Evolutionary conservation across 1,140 invertebrate genomes (phyloP).

Genomic region (Hylaeus anthracinus): DNA sequence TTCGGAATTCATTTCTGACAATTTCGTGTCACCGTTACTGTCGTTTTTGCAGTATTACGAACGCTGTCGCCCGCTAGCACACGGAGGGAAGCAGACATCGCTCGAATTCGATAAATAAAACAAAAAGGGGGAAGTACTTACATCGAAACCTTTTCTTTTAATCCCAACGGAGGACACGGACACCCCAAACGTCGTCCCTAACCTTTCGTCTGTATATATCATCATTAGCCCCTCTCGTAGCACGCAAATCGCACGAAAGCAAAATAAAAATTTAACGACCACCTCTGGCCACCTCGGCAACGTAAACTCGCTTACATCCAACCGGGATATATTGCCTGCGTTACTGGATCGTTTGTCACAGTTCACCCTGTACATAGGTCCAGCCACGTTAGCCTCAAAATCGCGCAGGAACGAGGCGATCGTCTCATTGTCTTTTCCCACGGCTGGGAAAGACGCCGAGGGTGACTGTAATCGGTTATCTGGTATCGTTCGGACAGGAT

Average conservation of each 20-base stretch:
- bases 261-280: constrained; percentile 64
- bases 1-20: not conserved
- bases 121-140: not conserved
- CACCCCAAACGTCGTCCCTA: constrained; percentile 7
- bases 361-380: constrained; percentile 38
- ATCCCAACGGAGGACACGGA: constrained; percentile 15
- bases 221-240: constrained; percentile 37
- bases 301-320: constrained; percentile 54
- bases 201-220: constrained; percentile 51
- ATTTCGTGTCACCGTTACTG: no score
- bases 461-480: constrained; percentile 6
- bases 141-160: constrained; percentile 1
- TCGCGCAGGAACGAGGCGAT: constrained; percentile 29
- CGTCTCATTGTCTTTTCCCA: constrained; percentile 20
- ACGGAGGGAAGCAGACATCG: not conserved
- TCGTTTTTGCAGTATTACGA: no score
- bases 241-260: constrained; percentile 64
- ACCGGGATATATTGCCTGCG: constrained; percentile 46
- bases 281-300: constrained; percentile 44
- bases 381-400: constrained; percentile 10
- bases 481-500: not conserved
- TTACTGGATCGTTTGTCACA: constrained; percentile 52
- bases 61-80: no score
- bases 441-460: not conserved
- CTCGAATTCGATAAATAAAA: constrained; percentile 4